These are phyloP conservation scores for Galagoides demidoff DNA, from an alignment of 2,797 vertebrate species.

Conservation along the genomic window DNA sequence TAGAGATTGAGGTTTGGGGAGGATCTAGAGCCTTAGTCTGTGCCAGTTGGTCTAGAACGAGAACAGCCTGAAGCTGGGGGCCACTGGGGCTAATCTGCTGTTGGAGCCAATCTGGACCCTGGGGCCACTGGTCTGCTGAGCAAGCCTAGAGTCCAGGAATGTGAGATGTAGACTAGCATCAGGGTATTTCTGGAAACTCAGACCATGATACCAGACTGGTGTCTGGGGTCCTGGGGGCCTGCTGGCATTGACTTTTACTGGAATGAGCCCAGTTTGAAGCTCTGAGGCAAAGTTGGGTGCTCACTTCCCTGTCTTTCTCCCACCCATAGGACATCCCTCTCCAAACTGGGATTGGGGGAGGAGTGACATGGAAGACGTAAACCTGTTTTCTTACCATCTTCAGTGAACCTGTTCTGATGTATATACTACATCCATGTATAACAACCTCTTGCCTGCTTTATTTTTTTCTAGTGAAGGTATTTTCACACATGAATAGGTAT, in stretches of 20 bases:
- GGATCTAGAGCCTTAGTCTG: not conserved
- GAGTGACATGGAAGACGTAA: not conserved
- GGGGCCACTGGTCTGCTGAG: not conserved
- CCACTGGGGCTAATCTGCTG: accelerated
- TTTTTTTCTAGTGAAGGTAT: not conserved
- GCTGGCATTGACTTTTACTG: not conserved
- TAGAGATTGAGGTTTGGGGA: not conserved
- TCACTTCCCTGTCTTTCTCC: not conserved
- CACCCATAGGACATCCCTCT: not conserved
- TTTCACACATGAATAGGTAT: not conserved
- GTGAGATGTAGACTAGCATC: not conserved
- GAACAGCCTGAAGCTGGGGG: not conserved
- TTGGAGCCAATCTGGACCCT: too few species aligned
- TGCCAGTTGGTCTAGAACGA: too few species aligned
- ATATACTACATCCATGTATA: not conserved
- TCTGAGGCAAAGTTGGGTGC: not conserved
- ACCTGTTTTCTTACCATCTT: not conserved
- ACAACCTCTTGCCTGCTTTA: too few species aligned
- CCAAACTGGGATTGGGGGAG: not conserved
- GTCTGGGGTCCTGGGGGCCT: accelerated
- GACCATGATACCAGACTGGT: not conserved
- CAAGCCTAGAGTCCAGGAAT: too few species aligned
- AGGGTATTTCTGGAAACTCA: not conserved
- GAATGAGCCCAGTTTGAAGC: accelerated
- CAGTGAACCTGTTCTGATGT: not conserved